phyloP scores from a whole-genome alignment of 2,888 invertebrate genomes.

The Malthinus seriepunctatus region DNA sequence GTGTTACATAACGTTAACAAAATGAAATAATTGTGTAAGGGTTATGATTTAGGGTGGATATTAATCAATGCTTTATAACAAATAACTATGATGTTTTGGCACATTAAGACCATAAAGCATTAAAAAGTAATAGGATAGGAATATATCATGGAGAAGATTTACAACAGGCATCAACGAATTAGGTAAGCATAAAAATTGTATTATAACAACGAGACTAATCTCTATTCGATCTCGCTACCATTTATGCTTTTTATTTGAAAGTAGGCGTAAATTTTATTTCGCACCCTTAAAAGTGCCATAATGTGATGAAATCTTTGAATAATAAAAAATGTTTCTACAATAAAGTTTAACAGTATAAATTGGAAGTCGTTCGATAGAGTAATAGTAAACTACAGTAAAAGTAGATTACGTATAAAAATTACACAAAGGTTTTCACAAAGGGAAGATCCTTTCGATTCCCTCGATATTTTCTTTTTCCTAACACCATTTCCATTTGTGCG shows the following conservation, averaged over 20 bases:
- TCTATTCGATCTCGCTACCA: constrained; percentile 2
- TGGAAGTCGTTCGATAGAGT: too few species aligned
- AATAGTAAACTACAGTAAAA: constrained; percentile 2
- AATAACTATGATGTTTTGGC: too few species aligned
- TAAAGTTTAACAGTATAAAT: not conserved
- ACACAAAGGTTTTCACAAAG: constrained; percentile 4
- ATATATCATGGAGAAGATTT: constrained; percentile 5
- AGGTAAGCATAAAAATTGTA: constrained; percentile 4
- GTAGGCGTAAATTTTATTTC: not conserved
- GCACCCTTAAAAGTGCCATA: not conserved
- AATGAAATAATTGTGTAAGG: too few species aligned
- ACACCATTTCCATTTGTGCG: constrained; percentile 6
- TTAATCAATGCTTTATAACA: too few species aligned
- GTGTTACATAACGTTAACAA: too few species aligned
- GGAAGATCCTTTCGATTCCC: constrained; percentile 3
- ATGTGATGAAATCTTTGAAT: not conserved
- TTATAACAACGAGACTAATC: not conserved
- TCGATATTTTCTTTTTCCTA: not conserved
- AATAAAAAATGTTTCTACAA: not conserved
- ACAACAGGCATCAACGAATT: constrained; percentile 4
- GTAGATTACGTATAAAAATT: constrained; percentile 3
- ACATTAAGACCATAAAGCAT: not conserved
- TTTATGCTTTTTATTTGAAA: constrained; percentile 2
- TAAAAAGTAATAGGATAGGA: constrained; percentile 1
- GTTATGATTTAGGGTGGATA: too few species aligned